Percentiles rank a stretch among this genome's conserved stretches.
Conservation (phyloP, 2,113 vertebrate species). For the Urocynchramus pylzowi region DNA sequence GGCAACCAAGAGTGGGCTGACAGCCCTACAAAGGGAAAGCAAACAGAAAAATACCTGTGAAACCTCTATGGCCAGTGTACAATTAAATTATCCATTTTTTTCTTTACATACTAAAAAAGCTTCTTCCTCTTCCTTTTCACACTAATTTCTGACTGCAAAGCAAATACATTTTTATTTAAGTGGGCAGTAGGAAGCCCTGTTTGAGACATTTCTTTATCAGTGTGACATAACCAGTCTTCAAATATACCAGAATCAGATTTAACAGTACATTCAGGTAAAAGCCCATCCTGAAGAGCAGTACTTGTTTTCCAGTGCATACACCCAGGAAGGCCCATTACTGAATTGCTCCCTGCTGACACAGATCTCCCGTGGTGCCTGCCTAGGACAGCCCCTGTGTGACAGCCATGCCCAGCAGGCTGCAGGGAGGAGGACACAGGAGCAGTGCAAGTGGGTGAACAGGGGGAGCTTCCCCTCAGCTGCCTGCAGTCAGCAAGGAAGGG, state of each 20-base stretch:
- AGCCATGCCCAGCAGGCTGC: rapidly evolving
- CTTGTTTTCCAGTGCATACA: neutral
- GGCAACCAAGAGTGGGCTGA: neutral
- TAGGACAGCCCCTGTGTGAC: neutral
- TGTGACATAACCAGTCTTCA: neutral
- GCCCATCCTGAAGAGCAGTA: neutral
- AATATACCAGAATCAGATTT: neutral
- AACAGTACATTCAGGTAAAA: neutral
- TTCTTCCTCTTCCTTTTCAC: neutral
- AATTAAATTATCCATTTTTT: neutral
- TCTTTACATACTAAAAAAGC: neutral
- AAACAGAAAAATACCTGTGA: neutral
- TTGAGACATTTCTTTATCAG: neutral
- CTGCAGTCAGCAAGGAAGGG: neutral
- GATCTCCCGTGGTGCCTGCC: neutral
- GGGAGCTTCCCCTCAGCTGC: neutral
- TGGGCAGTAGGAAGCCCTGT: neutral
- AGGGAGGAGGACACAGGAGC: neutral
- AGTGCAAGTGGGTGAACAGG: no score
- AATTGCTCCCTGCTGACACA: rapidly evolving
- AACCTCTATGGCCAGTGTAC: neutral
- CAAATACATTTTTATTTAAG: neutral
- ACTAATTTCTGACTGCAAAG: neutral
- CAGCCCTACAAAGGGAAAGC: neutral
- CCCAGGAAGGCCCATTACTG: neutral